Evolutionary conservation across 2,797 vertebrate genomes (phyloP).

Genomic region (Orientallactaga sibirica): DNA sequence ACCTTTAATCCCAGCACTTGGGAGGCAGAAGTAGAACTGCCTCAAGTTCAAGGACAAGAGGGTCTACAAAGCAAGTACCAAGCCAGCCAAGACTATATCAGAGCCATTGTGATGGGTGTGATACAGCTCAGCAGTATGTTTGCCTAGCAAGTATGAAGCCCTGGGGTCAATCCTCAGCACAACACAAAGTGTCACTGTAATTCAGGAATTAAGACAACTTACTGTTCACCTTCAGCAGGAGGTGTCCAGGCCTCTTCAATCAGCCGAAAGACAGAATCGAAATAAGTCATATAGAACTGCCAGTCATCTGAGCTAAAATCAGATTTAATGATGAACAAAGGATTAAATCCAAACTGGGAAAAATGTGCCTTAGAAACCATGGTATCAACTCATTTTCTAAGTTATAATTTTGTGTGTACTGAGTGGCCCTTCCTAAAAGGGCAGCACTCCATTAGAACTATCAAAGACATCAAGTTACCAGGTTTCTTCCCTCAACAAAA

Average conservation of each 20-base stretch:
- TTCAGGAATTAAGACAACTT: conserved; percentile 86
- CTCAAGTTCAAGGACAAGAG: not conserved
- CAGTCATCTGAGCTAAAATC: conserved; percentile 97
- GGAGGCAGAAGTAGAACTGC: too few relatives aligned
- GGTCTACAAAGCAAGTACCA: not conserved
- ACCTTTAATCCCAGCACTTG: too few relatives aligned
- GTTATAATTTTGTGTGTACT: not conserved
- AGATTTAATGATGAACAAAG: conserved; percentile 79
- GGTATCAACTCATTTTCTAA: conserved; percentile 23
- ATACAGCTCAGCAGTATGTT: not conserved
- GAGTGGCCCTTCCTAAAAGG: not conserved
- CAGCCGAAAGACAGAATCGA: conserved; percentile 96
- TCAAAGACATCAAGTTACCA: not conserved
- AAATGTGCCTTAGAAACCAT: conserved; percentile 35
- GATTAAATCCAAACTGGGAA: conserved; percentile 70
- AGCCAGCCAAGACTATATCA: not conserved
- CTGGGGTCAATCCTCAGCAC: not conserved
- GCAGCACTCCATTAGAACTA: not conserved
- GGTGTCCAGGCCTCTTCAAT: conserved; percentile 95
- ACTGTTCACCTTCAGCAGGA: conserved; percentile 94
- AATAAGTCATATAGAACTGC: conserved; percentile 98
- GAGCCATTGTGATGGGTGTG: not conserved
- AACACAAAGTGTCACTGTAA: not conserved
- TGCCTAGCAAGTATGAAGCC: not conserved
- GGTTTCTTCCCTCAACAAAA: not conserved